phyloP scores from a whole-genome alignment of 2,113 vertebrate genomes.

The Saccopteryx leptura region DNA sequence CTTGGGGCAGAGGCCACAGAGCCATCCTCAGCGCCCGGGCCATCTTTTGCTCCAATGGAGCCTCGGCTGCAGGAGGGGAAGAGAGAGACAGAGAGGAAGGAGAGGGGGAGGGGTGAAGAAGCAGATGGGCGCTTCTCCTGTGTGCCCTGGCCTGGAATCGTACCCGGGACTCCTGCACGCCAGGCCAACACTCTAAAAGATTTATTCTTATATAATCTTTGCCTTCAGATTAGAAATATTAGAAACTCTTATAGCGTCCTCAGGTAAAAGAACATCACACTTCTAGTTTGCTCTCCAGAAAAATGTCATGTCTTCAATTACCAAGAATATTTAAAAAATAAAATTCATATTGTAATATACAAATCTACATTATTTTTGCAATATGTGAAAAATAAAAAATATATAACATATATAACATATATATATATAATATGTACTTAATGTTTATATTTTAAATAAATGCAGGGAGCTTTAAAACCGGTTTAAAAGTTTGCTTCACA shows the following conservation, averaged over 20 bases:
- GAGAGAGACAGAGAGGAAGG: too few relatives aligned
- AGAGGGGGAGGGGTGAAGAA: too few relatives aligned
- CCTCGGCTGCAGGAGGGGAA: too few relatives aligned
- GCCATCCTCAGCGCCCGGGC: too few relatives aligned
- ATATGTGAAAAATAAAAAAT: background rate
- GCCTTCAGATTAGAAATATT: background rate
- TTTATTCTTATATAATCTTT: background rate
- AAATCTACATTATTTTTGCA: background rate
- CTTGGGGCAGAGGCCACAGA: too few relatives aligned
- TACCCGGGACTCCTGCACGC: too few relatives aligned
- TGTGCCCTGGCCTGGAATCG: too few relatives aligned
- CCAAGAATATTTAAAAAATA: background rate
- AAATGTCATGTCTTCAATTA: background rate
- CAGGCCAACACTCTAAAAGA: too few relatives aligned
- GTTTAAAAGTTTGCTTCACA: background rate
- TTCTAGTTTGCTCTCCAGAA: background rate
- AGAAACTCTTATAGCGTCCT: background rate
- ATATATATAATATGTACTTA: background rate
- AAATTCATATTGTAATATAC: background rate
- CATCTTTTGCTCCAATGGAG: too few relatives aligned
- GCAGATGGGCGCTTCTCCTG: too few relatives aligned
- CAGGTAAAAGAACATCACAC: background rate
- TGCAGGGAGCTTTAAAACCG: background rate
- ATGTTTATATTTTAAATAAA: background rate
- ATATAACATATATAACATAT: background rate